Evolutionary conservation across 1,140 invertebrate genomes (phyloP).

Genomic region (Aphelinus certus): DNA sequence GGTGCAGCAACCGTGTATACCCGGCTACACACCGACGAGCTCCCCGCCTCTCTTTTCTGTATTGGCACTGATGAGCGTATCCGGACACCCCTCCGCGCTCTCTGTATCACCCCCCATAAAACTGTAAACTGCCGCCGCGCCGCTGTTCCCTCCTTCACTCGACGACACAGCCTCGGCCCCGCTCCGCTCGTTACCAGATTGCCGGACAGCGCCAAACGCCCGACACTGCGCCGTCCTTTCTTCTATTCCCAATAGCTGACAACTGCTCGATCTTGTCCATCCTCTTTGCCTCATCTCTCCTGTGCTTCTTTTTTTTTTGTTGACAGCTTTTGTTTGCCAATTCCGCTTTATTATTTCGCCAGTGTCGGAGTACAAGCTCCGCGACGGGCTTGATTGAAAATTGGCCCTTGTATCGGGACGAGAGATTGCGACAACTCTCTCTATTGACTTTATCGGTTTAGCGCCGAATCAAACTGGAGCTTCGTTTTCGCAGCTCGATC

Average conservation of each 20-base stretch:
- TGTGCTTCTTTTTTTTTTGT: neutral
- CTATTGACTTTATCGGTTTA: too few species aligned
- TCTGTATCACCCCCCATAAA: constrained; percentile 35
- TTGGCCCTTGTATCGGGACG: too few species aligned
- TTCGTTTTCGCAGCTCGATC: too few species aligned
- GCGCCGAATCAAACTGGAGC: too few species aligned
- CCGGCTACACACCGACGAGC: neutral
- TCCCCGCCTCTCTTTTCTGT: constrained; percentile 17
- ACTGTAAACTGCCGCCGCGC: constrained; percentile 42
- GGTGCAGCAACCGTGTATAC: neutral
- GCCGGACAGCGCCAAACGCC: neutral
- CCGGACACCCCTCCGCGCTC: constrained; percentile 25
- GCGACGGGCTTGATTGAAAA: too few species aligned
- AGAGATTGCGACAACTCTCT: too few species aligned
- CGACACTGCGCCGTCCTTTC: neutral
- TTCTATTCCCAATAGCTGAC: neutral
- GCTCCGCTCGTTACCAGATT: neutral
- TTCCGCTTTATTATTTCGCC: too few species aligned
- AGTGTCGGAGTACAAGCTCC: too few species aligned
- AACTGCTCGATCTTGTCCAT: neutral
- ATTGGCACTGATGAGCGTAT: constrained; percentile 36
- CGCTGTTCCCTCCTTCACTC: neutral
- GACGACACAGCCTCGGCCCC: too few species aligned
- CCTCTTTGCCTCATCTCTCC: neutral
- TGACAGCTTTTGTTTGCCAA: too few species aligned